These are phyloP conservation scores for Trichopria drosophilae DNA, from an alignment of 2,888 invertebrate species.

Conservation along the genomic window DNA sequence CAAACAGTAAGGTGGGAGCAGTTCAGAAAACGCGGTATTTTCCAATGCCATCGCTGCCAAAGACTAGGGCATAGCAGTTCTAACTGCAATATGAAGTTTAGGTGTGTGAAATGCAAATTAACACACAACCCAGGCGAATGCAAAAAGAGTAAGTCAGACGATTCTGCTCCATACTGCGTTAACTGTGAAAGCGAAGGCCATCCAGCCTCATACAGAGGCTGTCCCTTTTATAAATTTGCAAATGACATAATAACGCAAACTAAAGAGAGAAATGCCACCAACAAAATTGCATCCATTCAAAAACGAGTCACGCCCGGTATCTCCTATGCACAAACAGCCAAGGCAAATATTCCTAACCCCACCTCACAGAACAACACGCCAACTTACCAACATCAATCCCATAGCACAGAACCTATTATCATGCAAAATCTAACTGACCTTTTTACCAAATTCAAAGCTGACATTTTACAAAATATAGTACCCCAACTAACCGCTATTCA, in stretches of 20 bases:
- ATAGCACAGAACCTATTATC: no score
- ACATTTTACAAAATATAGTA: no score
- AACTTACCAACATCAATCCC: no score
- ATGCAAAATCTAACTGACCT: no score
- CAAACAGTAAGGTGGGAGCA: slow-evolving; percentile 24
- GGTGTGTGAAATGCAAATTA: slow-evolving; percentile 29
- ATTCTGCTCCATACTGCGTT: background rate
- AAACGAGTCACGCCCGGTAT: no score
- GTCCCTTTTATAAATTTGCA: slow-evolving; percentile 16
- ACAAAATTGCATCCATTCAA: no score
- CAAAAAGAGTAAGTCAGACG: no score
- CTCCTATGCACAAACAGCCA: no score
- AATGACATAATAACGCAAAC: slow-evolving; percentile 16
- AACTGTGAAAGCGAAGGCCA: slow-evolving; percentile 20
- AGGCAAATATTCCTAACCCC: no score
- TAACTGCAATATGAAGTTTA: slow-evolving; percentile 26
- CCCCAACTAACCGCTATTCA: no score
- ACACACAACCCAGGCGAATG: slow-evolving; percentile 31
- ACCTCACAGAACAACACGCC: no score
- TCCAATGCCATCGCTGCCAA: slow-evolving; percentile 34
- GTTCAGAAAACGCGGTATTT: slow-evolving; percentile 13
- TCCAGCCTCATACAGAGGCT: slow-evolving; percentile 31
- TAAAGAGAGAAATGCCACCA: background rate
- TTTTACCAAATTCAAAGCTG: no score
- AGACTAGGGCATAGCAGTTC: slow-evolving; percentile 25